Conservation (phyloP, 2,797 vertebrate species). For the Cynodonichthys magdalenae region DNA sequence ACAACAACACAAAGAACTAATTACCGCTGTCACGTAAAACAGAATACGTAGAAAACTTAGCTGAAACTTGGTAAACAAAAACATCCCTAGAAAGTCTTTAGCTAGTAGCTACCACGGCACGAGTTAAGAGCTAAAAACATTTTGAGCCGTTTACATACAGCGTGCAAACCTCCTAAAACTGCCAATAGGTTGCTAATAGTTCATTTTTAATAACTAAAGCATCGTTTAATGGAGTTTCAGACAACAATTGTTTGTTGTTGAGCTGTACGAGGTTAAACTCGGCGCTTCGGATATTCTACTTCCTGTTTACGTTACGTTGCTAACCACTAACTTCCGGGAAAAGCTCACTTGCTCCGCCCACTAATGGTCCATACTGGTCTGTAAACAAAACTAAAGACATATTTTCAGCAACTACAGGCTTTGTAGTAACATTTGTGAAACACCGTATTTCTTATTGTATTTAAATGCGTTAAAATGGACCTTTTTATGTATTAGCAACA, state of each 20-base stretch:
- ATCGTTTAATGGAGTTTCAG: background rate
- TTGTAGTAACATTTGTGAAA: too few species aligned
- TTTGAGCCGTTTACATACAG: background rate
- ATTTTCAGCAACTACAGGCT: too few species aligned
- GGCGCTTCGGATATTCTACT: constrained; percentile 57
- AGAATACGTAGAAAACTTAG: background rate
- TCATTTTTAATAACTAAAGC: background rate
- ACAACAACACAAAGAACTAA: background rate
- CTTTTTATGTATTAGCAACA: too few species aligned
- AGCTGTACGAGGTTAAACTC: constrained; percentile 67
- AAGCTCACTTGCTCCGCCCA: constrained; percentile 6
- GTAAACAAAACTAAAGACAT: too few species aligned
- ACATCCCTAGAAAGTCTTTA: background rate
- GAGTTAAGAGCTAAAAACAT: background rate
- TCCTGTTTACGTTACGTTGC: constrained; percentile 67
- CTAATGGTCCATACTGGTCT: too few species aligned
- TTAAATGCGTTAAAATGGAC: too few species aligned
- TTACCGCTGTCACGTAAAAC: background rate
- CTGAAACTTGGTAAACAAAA: background rate
- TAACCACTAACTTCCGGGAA: constrained; percentile 50
- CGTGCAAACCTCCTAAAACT: background rate
- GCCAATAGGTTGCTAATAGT: accelerated
- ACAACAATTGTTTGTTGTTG: constrained; percentile 13
- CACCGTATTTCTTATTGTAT: too few species aligned
- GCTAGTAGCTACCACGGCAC: background rate